A percentile compares a stretch with the other conserved stretches of the same genome.
Conservation (phyloP, 2,797 vertebrate species). For the Avahi laniger region DNA sequence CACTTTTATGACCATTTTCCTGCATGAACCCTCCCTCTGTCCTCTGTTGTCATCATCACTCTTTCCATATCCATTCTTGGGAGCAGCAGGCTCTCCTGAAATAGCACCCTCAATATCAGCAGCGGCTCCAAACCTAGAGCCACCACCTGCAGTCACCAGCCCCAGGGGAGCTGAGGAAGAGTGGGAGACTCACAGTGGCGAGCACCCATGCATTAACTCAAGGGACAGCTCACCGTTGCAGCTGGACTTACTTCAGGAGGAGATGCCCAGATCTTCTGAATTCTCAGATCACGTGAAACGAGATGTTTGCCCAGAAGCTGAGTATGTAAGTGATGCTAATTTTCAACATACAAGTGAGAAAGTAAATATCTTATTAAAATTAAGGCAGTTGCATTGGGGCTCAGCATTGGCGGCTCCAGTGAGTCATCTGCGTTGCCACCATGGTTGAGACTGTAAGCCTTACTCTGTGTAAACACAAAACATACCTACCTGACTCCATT, state of each 20-base stretch:
- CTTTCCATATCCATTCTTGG: slow-evolving; percentile 69
- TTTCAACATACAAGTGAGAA: fast-evolving
- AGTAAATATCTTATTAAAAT: not conserved
- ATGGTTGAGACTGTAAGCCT: not conserved
- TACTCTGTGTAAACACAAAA: fast-evolving
- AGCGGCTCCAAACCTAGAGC: not conserved
- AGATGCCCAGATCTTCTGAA: slow-evolving; percentile 85
- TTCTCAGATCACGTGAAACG: slow-evolving; percentile 70
- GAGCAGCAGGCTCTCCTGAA: not conserved
- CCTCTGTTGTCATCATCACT: slow-evolving; percentile 78
- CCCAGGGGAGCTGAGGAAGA: slow-evolving; percentile 11
- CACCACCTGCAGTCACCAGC: not conserved
- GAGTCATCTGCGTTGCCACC: fast-evolving
- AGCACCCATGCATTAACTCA: slow-evolving; percentile 84
- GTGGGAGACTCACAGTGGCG: slow-evolving; percentile 45
- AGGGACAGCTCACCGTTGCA: slow-evolving; percentile 92
- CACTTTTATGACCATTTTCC: slow-evolving; percentile 86
- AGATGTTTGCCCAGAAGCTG: not conserved
- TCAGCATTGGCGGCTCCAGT: not conserved
- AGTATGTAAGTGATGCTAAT: slow-evolving; percentile 72
- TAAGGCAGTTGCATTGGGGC: fast-evolving
- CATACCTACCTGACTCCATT: too few relatives aligned
- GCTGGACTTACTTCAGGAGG: slow-evolving; percentile 92
- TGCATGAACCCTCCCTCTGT: slow-evolving; percentile 85
- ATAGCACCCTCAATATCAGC: not conserved